Conservation (phyloP, 2,797 vertebrate genomes). For the Cyprinella venusta region DNA sequence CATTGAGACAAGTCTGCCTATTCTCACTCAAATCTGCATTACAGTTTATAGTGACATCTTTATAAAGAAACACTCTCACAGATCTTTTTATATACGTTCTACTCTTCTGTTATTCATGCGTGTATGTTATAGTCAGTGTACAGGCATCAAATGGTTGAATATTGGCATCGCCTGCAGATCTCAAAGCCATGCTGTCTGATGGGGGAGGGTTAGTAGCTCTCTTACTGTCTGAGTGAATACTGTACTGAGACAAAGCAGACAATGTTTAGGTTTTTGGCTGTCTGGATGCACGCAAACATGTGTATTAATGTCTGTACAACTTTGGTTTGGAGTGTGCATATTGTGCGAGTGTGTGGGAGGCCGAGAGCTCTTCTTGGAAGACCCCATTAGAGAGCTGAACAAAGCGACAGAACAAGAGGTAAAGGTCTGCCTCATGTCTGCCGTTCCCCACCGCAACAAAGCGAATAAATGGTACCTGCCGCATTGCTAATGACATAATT, state of each 20-base stretch:
- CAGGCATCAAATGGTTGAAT: slow-evolving; percentile 31
- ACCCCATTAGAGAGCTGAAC: slow-evolving; percentile 58
- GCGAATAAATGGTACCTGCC: slow-evolving; percentile 49
- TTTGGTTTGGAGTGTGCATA: slow-evolving; percentile 18
- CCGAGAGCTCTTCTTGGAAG: slow-evolving; percentile 36
- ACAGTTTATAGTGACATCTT: neutral
- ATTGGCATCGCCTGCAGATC: slow-evolving; percentile 35
- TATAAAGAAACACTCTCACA: neutral
- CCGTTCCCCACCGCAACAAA: slow-evolving; percentile 43
- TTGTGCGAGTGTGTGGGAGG: slow-evolving; percentile 44
- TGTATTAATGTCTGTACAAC: slow-evolving; percentile 39
- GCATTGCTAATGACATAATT: slow-evolving; percentile 54
- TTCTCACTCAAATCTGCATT: neutral
- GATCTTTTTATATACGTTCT: neutral
- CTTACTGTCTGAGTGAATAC: slow-evolving; percentile 20
- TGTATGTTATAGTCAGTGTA: slow-evolving; percentile 9
- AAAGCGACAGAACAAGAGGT: slow-evolving; percentile 53
- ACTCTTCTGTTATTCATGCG: neutral
- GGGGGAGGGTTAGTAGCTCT: slow-evolving; percentile 26
- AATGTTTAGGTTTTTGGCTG: slow-evolving; percentile 24
- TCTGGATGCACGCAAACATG: slow-evolving; percentile 46
- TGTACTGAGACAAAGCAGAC: slow-evolving; percentile 18
- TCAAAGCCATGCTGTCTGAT: slow-evolving; percentile 29
- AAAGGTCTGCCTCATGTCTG: slow-evolving; percentile 34
- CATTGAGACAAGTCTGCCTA: neutral